phyloP scores from a whole-genome alignment of 2,113 vertebrate species.

The Fukomys damarensis region DNA sequence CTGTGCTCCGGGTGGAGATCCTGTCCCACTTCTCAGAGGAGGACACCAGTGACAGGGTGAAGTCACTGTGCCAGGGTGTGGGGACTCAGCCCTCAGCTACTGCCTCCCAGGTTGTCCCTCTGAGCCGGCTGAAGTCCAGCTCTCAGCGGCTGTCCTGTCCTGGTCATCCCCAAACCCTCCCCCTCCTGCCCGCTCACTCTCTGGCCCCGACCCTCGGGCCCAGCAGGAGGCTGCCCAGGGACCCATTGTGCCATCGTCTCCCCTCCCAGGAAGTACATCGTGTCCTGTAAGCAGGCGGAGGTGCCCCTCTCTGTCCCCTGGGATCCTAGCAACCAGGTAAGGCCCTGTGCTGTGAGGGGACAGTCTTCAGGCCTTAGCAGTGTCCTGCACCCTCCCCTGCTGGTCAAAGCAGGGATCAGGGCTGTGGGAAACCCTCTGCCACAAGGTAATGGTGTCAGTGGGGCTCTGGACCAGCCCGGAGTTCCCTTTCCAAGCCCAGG shows the following conservation, averaged over 20 bases:
- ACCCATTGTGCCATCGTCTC: background rate
- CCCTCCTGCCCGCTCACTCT: background rate
- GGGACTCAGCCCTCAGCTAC: background rate
- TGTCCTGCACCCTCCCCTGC: background rate
- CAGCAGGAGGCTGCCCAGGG: too few species aligned
- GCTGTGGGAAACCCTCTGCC: background rate
- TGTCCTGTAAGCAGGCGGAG: constrained; percentile 93
- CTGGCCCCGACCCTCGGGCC: background rate
- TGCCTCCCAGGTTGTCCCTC: background rate
- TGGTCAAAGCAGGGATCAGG: background rate
- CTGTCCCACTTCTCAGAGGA: background rate
- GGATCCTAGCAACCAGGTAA: constrained; percentile 98
- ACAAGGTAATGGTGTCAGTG: background rate
- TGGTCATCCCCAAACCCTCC: background rate
- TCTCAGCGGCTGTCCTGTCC: background rate
- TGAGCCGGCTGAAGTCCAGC: background rate
- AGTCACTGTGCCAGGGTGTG: background rate
- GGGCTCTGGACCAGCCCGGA: background rate
- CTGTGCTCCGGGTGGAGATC: background rate
- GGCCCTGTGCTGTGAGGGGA: background rate
- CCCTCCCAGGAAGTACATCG: constrained; percentile 92
- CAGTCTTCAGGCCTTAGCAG: background rate
- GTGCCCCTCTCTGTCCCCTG: constrained; percentile 96
- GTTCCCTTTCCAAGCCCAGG: background rate
- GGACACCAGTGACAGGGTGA: background rate